Evolutionary conservation across 2,888 invertebrate species (phyloP).

Genomic region (Euclidia mi): DNA sequence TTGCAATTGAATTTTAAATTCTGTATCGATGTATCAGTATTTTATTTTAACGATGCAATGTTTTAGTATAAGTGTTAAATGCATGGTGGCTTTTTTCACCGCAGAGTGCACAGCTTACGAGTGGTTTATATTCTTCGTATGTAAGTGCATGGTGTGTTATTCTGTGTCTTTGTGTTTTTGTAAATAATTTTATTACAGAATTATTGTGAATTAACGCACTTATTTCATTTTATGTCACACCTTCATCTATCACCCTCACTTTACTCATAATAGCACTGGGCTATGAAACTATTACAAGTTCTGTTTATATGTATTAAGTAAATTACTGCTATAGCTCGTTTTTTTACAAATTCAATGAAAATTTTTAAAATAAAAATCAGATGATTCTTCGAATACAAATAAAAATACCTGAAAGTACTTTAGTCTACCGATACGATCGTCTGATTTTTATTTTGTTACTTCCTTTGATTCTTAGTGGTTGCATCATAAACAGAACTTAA

Average conservation of each 20-base stretch:
- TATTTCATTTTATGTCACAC: conserved; percentile 85
- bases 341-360: too few species aligned
- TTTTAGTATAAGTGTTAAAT: conserved; percentile 65
- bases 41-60: conserved; percentile 60
- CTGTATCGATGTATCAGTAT: conserved; percentile 64
- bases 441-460: conserved; percentile 2
- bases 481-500: conserved; percentile 42
- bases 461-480: background rate
- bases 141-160: conserved; percentile 90
- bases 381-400: background rate
- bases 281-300: conserved; percentile 61
- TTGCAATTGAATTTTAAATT: conserved; percentile 56
- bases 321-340: background rate
- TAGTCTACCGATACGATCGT: background rate
- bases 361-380: conserved; percentile 14
- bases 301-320: conserved; percentile 45
- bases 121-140: conserved; percentile 79
- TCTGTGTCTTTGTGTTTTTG: conserved; percentile 81
- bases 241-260: conserved; percentile 78
- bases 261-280: conserved; percentile 68
- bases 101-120: conserved; percentile 85
- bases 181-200: conserved; percentile 88
- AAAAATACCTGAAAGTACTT: too few species aligned
- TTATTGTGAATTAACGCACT: conserved; percentile 87
- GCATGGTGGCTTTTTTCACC: conserved; percentile 83